A percentile compares a stretch with the other conserved stretches of the same genome.
phyloP scores from a whole-genome alignment of 2,888 invertebrate genomes.

The Lymantria dispar region DNA sequence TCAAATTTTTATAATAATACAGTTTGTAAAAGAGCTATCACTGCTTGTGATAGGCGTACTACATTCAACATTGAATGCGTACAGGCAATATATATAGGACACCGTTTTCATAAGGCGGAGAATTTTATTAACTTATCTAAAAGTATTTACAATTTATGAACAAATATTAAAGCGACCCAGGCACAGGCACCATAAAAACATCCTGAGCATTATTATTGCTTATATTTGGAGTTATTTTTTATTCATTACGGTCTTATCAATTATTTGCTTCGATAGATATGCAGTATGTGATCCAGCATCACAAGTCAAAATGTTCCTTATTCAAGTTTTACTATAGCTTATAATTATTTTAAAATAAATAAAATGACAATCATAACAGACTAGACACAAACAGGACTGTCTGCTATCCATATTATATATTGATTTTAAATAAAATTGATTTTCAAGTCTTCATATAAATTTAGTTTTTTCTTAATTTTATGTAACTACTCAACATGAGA shows the following conservation, averaged over 20 bases:
- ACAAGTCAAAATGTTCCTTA: constrained; percentile 42
- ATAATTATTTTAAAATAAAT: constrained; percentile 57
- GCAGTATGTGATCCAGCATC: constrained; percentile 44
- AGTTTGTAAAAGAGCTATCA: constrained; percentile 26
- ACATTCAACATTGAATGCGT: constrained; percentile 42
- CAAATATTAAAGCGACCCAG: constrained; percentile 66
- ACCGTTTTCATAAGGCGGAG: constrained; percentile 76
- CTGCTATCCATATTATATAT: constrained; percentile 45
- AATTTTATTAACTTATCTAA: constrained; percentile 55
- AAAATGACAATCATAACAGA: constrained; percentile 67
- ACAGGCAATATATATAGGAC: constrained; percentile 38
- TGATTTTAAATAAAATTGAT: constrained; percentile 25
- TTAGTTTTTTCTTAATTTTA: constrained; percentile 40
- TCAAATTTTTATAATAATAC: constrained; percentile 14
- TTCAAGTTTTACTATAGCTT: constrained; percentile 41
- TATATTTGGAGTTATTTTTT: constrained; percentile 39
- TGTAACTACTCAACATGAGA: constrained; percentile 58
- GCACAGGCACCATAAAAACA: constrained; percentile 48
- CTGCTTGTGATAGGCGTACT: constrained; percentile 24
- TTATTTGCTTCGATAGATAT: constrained; percentile 64
- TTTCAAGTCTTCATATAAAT: constrained; percentile 30
- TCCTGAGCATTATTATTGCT: constrained; percentile 59
- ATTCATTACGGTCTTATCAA: constrained; percentile 43
- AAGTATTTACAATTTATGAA: constrained; percentile 76
- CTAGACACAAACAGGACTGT: constrained; percentile 63